phyloP scores from a whole-genome alignment of 2,113 vertebrate genomes.

The Alligator sinensis region DNA sequence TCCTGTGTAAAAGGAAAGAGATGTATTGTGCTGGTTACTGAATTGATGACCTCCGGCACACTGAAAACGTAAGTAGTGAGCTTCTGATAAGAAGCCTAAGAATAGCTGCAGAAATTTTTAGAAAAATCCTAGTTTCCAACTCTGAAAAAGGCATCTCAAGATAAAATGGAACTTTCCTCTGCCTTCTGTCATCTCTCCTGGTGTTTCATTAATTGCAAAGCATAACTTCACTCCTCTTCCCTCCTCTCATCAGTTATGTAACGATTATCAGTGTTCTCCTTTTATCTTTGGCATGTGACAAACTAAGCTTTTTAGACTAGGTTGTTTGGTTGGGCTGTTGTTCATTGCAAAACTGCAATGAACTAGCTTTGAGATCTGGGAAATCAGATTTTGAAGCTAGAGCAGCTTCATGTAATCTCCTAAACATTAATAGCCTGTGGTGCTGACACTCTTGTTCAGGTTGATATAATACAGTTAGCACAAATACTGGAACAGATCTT shows the following conservation, averaged over 20 bases:
- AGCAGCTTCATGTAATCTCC: slow-evolving; percentile 24
- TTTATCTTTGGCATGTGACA: neutral
- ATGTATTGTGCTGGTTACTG: slow-evolving; percentile 95
- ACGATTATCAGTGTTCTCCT: neutral
- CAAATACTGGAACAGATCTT: slow-evolving; percentile 59
- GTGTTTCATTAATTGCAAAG: neutral
- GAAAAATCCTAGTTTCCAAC: slow-evolving; percentile 45
- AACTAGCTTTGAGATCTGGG: neutral
- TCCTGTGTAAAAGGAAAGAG: slow-evolving; percentile 93
- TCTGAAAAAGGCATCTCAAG: slow-evolving; percentile 41
- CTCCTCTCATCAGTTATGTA: neutral
- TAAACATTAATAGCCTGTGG: slow-evolving; percentile 35
- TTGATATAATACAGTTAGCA: slow-evolving; percentile 47
- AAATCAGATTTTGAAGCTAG: neutral
- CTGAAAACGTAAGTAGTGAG: slow-evolving; percentile 92
- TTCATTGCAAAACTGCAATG: neutral
- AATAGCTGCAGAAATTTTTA: slow-evolving; percentile 52
- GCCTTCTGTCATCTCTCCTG: slow-evolving; percentile 35
- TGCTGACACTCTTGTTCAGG: slow-evolving; percentile 31
- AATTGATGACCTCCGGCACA: slow-evolving; percentile 98
- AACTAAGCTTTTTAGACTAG: neutral
- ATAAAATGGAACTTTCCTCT: slow-evolving; percentile 54
- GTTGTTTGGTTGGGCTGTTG: neutral
- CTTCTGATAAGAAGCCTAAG: neutral
- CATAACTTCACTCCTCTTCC: neutral